Base-by-base conservation (phyloP, 2,797 vertebrate species). In the Gallinago solitaria region DNA sequence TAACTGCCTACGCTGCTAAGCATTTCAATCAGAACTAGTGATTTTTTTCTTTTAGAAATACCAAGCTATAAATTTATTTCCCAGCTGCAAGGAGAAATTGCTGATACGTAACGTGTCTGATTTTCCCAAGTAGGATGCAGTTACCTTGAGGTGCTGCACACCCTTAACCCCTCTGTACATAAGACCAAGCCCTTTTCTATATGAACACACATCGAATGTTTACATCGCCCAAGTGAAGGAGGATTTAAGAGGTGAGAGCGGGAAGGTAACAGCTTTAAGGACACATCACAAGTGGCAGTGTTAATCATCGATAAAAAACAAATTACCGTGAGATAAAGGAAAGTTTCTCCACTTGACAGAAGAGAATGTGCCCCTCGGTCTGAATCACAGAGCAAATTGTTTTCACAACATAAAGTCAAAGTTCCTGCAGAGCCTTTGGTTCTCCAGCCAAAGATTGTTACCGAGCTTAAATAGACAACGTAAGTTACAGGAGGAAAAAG, bases 1-100 rank as follows among this genome's bases (percentile, higher is more conserved):
- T 60, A 90, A 69, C 68, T 74, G 41, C 61, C 64, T 87, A 57
- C 0, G 0, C 54, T 82, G 67, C 59, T 69, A 87, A 93, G 64
- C 54, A 65, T 77, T 95, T 95, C 63, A 83, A 67, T 74, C 80
- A 92, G 76, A 93, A 84, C 54, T 80, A 86, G 69, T 51, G 54
- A 85, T 81, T 91, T 95, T 94, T 94, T 86, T 63, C 70, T 83
- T 86, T 91, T 77, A 82, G 65, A 92, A 91, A 95, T 71, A 94
- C 23, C 67, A 92, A 93, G 57, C 59, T 93, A 90, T 56, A 86
- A 86, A 92, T 95, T 93, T 83, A 81, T 90, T 88, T 92, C 71
- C 68, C 90, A 96, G 81, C 68, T 92, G 81, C 90, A 71, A 83
- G 47, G 19, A 92, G 56, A 94, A 96, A 92, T 54, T 83, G 78